phyloP scores from a whole-genome alignment of 2,113 vertebrate species.

The Grammomys dolichurus region DNA sequence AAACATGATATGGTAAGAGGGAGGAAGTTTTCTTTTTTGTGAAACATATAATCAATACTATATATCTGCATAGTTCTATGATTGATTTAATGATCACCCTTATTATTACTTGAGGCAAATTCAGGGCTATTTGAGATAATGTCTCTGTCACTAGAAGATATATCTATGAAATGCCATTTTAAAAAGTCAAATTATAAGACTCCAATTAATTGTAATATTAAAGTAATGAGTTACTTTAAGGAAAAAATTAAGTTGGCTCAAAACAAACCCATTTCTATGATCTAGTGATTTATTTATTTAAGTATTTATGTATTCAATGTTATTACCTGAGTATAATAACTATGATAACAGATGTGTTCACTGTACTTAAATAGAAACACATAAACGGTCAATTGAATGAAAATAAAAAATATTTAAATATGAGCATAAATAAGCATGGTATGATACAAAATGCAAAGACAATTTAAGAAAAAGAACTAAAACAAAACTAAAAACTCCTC shows the following conservation, averaged over 20 bases:
- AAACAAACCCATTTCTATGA: neutral
- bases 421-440: neutral
- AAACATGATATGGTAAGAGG: neutral
- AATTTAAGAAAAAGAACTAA: neutral
- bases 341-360: neutral
- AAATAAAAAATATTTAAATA: neutral
- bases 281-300: constrained; percentile 2
- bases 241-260: neutral
- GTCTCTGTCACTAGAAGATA: constrained; percentile 7
- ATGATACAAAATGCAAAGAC: neutral
- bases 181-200: neutral
- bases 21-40: constrained; percentile 43
- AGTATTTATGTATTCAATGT: constrained; percentile 22
- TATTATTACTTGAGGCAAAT: neutral
- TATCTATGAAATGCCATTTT: neutral
- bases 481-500: neutral
- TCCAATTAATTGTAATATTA: constrained; percentile 25
- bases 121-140: neutral
- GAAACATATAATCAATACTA: neutral
- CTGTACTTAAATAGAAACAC: constrained; percentile 10
- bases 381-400: neutral
- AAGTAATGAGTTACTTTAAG: constrained; percentile 6
- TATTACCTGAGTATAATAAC: neutral
- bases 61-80: constrained; percentile 29
- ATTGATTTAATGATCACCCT: neutral